Conservation (phyloP, 2,113 vertebrate species). For the Notechis scutatus region DNA sequence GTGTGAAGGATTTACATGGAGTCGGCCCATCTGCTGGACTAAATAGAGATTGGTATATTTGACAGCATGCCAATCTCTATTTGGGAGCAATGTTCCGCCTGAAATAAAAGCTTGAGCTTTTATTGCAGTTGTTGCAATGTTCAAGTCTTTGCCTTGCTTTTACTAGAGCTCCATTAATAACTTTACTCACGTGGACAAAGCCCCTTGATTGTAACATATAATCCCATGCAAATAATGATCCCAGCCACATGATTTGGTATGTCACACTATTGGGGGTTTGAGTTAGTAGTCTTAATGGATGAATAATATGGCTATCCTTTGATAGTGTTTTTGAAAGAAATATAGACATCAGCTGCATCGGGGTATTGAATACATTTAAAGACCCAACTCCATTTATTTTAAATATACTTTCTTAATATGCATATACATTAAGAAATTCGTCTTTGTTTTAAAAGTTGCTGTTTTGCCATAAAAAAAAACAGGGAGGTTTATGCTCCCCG, state of each 20-base stretch:
- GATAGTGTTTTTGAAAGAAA: background rate
- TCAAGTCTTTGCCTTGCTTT: background rate
- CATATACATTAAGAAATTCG: background rate
- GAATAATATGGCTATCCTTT: constrained; percentile 3
- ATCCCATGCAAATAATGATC: constrained; percentile 1
- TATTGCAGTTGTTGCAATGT: background rate
- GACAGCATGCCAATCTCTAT: background rate
- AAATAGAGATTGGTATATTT: background rate
- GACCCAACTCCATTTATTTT: background rate
- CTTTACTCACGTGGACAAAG: rapidly evolving
- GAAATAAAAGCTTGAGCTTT: background rate
- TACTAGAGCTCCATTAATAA: background rate
- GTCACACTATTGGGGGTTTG: background rate
- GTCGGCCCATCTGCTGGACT: background rate
- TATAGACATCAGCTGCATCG: rapidly evolving
- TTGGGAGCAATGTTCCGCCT: background rate
- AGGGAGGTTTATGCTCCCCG: background rate
- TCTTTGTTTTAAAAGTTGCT: background rate
- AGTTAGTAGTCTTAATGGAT: background rate
- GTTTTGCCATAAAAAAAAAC: background rate
- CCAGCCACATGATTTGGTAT: background rate
- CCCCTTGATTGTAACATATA: background rate
- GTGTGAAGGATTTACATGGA: background rate
- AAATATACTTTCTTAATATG: background rate
- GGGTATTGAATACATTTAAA: background rate